Evolutionary conservation across 2,113 vertebrate genomes (phyloP).

Genomic region (Sander lucioperca): DNA sequence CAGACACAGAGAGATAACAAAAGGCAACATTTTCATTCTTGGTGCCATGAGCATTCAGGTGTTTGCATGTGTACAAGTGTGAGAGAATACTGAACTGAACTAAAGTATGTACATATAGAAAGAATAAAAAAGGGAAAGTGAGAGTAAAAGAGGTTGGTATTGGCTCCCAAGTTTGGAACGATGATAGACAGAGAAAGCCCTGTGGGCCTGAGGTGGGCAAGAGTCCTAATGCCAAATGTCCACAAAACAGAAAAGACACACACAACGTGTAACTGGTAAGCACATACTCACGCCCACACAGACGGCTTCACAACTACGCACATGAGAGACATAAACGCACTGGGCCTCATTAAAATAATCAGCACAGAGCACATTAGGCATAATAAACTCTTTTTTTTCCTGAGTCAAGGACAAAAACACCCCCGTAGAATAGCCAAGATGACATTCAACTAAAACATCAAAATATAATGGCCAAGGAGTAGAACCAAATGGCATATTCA

Average conservation of each 20-base stretch:
- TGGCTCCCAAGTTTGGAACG: background rate
- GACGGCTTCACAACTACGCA: slow-evolving; percentile 3
- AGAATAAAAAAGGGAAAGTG: slow-evolving; percentile 8
- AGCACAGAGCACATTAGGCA: slow-evolving; percentile 50
- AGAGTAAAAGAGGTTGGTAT: slow-evolving; percentile 52
- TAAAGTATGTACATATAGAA: no score
- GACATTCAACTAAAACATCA: slow-evolving; percentile 24
- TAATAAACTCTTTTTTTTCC: slow-evolving; percentile 42
- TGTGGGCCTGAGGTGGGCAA: slow-evolving; percentile 27
- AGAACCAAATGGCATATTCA: slow-evolving; percentile 4
- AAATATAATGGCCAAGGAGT: slow-evolving; percentile 15
- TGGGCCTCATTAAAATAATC: slow-evolving; percentile 61
- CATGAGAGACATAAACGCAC: slow-evolving; percentile 39
- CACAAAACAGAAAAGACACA: slow-evolving; percentile 17
- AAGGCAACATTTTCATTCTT: background rate
- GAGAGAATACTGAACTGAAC: background rate
- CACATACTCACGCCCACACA: background rate
- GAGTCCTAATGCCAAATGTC: background rate
- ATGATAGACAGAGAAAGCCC: slow-evolving; percentile 8
- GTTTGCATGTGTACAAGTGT: background rate
- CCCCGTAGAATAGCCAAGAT: slow-evolving; percentile 21
- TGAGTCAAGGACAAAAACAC: slow-evolving; percentile 59
- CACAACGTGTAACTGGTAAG: slow-evolving; percentile 1
- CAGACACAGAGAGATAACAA: background rate
- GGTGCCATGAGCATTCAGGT: background rate